A percentile compares a stretch with the other conserved stretches of the same genome.
Evolutionary conservation across 2,797 vertebrate genomes (phyloP).

Genomic region (Distichodus sexfasciatus): DNA sequence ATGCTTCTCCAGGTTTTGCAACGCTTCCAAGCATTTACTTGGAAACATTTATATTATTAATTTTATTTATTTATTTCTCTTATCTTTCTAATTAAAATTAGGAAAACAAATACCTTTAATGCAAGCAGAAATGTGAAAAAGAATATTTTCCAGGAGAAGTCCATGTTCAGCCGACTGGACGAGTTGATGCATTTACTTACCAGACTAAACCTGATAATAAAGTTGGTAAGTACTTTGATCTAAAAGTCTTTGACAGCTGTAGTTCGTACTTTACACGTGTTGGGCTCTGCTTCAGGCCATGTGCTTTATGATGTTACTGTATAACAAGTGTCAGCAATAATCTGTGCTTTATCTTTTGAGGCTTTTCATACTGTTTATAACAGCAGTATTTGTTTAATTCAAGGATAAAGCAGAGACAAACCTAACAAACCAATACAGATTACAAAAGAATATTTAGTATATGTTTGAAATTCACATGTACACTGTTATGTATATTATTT

Average conservation of each 20-base stretch:
- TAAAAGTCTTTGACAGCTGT: neutral
- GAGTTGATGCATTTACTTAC: no score
- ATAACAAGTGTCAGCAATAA: slow-evolving; percentile 9
- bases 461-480: no score
- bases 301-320: neutral
- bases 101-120: slow-evolving; percentile 55
- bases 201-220: no score
- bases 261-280: neutral
- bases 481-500: no score
- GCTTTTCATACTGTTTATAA: slow-evolving; percentile 8
- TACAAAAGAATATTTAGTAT: no score
- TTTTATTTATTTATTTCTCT: neutral
- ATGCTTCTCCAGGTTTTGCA: no score
- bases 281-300: neutral
- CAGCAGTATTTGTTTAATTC: neutral
- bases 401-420: neutral
- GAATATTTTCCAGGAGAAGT: slow-evolving; percentile 27
- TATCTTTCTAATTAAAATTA: neutral
- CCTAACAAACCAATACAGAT: no score
- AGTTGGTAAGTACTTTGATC: slow-evolving; percentile 65
- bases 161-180: no score
- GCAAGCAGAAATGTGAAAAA: slow-evolving; percentile 51
- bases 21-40: no score
- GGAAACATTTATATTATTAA: neutral
- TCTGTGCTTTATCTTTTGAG: neutral